phyloP scores from a whole-genome alignment of 2,888 invertebrate genomes.

The Muscina levida region DNA sequence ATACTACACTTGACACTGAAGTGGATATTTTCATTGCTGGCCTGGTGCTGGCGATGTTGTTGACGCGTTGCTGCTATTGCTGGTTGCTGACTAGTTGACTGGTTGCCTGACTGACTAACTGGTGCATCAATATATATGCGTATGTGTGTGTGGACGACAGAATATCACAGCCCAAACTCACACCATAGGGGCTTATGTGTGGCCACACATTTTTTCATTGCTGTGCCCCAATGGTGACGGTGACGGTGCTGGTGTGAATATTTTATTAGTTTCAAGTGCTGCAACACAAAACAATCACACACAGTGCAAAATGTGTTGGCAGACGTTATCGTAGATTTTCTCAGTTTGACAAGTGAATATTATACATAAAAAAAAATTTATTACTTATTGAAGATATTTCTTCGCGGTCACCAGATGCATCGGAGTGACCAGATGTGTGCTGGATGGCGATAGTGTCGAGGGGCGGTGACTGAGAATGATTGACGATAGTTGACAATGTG shows the following conservation, averaged over 20 bases:
- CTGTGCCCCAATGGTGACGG: background rate
- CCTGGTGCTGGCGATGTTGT: slow-evolving; percentile 28
- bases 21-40: slow-evolving; percentile 62
- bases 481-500: too few relatives aligned
- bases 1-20: slow-evolving; percentile 65
- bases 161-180: slow-evolving; percentile 16
- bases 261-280: slow-evolving; percentile 2
- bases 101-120: too few relatives aligned
- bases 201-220: slow-evolving; percentile 1
- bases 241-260: slow-evolving; percentile 10
- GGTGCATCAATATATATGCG: background rate
- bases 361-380: slow-evolving; percentile 57
- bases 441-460: too few relatives aligned
- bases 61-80: background rate
- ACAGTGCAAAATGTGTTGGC: slow-evolving; percentile 51
- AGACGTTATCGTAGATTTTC: slow-evolving; percentile 57
- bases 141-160: background rate
- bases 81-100: background rate
- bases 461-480: too few relatives aligned
- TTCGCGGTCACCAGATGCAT: background rate
- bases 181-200: background rate
- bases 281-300: background rate
- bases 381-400: slow-evolving; percentile 23
- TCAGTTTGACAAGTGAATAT: slow-evolving; percentile 56
- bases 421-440: too few relatives aligned